Percentiles rank a stretch among this genome's conserved stretches.
Evolutionary conservation across 1,140 invertebrate species (phyloP).

Genomic region (Bradysia coprophila): DNA sequence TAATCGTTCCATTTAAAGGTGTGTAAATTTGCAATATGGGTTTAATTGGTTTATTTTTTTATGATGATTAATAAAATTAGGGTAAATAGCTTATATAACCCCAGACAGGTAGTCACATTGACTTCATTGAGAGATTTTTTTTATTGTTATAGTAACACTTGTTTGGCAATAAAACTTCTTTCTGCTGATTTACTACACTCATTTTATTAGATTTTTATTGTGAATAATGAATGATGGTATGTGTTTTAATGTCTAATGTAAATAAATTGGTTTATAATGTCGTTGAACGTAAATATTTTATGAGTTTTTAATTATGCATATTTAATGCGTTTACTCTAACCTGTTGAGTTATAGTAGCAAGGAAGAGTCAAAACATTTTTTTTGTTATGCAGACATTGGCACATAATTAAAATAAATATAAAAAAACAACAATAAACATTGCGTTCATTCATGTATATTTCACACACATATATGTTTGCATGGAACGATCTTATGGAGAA

Average conservation of each 20-base stretch:
- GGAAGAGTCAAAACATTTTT: too few species aligned
- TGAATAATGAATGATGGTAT: neutral
- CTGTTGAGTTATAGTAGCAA: too few species aligned
- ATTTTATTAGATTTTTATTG: neutral
- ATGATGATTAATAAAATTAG: neutral
- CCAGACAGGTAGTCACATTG: neutral
- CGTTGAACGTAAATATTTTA: neutral
- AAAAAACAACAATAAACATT: too few species aligned
- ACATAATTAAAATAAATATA: too few species aligned
- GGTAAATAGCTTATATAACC: neutral
- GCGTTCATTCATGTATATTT: neutral
- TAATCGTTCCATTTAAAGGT: neutral
- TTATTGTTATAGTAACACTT: neutral
- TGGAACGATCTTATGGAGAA: too few species aligned
- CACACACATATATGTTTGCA: neutral
- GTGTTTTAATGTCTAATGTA: neutral
- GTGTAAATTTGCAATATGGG: neutral
- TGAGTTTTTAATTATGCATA: neutral
- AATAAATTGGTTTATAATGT: neutral
- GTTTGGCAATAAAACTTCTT: neutral
- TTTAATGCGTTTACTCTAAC: neutral
- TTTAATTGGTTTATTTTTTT: neutral
- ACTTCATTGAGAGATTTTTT: neutral
- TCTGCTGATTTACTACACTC: neutral
- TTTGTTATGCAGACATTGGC: too few species aligned